Percentiles rank a stretch among this genome's conserved stretches.
These are phyloP conservation scores for Electrophaes corylata DNA, from an alignment of 2,888 invertebrate genomes.

Conservation along the genomic window DNA sequence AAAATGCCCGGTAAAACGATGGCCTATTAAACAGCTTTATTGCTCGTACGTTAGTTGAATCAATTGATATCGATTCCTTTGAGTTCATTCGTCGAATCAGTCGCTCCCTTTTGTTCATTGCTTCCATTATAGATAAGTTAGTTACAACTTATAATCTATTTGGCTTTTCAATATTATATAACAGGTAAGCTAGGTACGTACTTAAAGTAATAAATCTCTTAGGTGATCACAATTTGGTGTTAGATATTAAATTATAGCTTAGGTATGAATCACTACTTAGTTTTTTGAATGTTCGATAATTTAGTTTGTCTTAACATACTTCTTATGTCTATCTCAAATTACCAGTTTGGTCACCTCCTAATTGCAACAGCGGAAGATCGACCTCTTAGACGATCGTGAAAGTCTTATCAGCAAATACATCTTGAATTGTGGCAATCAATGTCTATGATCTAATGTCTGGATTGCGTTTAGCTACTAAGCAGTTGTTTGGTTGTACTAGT, in stretches of 20 bases:
- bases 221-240: not conserved
- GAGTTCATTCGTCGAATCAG: conserved; percentile 36
- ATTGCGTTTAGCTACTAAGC: conserved; percentile 53
- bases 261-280: not conserved
- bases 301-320: conserved; percentile 3
- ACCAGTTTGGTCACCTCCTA: conserved; percentile 43
- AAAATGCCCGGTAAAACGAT: conserved; percentile 54
- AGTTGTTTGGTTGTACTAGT: conserved; percentile 36
- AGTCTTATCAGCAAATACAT: conserved; percentile 51
- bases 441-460: conserved; percentile 55
- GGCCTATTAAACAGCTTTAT: conserved; percentile 50
- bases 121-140: not conserved
- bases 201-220: no score
- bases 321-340: conserved; percentile 46
- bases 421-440: conserved; percentile 56
- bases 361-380: conserved; percentile 48
- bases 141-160: not conserved
- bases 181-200: no score
- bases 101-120: conserved; percentile 21
- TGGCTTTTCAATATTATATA: not conserved
- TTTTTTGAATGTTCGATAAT: not conserved
- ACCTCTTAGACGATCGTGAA: conserved; percentile 51
- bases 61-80: conserved; percentile 36
- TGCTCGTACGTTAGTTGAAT: conserved; percentile 52
- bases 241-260: not conserved